Evolutionary conservation across 2,113 vertebrate genomes (phyloP), one percentile per base, ranked within the genome.

Genomic region (Zosterops pallidus): DNA sequence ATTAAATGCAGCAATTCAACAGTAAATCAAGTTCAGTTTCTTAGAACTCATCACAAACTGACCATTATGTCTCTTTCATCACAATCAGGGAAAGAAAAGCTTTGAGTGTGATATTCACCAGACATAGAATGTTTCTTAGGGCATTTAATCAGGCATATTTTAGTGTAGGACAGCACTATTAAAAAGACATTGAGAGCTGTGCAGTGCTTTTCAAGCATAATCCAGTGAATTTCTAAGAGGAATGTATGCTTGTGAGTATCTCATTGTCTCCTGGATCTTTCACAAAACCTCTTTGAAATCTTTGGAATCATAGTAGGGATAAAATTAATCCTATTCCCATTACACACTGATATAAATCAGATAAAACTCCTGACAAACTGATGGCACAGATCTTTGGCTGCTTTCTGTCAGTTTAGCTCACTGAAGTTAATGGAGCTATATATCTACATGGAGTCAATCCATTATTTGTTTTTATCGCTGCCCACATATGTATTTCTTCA

Each of bases 91-190:
- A 47, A 83, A 84, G 62, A 71, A 81, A 88, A 70, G 15, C 68
- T 29, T 52, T 79, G 47, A 79, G 56, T 94, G 46, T 69, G 28
- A 57, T 77, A 57, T 29, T 91, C 74, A 76, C 21, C 69, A 92
- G 64, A 68, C 21, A 41, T 9, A 67, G 26, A 94, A 88, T 90
- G 28, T 91, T 93, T 88, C 82, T 88, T 86, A 55, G 37, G 62
- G 25, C 44, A 90, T 31, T 94, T 86, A 94, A 91, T 94, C 69
- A 53, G 60, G 26, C 13, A 83, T 92, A 92, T 72, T 88, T 88
- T 94, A 26, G 83, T 59, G 37, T 16, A 37, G 25, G 49, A 89
- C 80, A 93, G 64, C 41, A 55, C 46, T n/a, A 70, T 93, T 90
- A 91, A 74, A 91, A 90, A 85, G 63, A 37, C 50, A 74, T 47